Evolutionary conservation across 2,113 vertebrate species (phyloP).

Genomic region (Malurus elegans): DNA sequence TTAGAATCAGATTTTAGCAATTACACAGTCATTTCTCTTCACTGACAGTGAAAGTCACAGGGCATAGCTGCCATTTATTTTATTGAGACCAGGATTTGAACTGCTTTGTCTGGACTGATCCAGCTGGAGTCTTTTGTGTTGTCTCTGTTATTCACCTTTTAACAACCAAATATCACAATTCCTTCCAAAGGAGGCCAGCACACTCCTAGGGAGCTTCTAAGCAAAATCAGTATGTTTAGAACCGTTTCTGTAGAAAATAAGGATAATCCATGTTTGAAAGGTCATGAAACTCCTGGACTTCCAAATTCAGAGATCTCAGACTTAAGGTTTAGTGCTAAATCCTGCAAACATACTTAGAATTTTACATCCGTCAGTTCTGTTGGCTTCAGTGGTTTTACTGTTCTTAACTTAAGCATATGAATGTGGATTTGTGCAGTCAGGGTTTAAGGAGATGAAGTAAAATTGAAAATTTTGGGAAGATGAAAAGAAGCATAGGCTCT

Average conservation of each 20-base stretch:
- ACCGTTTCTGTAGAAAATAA: neutral
- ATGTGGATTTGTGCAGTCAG: neutral
- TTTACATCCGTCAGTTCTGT: neutral
- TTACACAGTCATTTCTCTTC: constrained; percentile 11
- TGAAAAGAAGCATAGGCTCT: neutral
- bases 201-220: neutral
- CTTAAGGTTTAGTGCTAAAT: neutral
- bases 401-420: neutral
- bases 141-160: neutral
- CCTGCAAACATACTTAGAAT: neutral
- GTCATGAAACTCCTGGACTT: neutral
- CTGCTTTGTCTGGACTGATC: neutral
- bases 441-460: neutral
- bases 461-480: neutral
- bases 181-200: neutral
- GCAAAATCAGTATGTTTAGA: neutral
- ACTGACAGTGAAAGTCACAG: constrained; percentile 24
- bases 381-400: neutral
- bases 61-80: constrained; percentile 17
- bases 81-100: constrained; percentile 1
- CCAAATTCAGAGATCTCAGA: constrained; percentile 15
- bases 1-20: neutral
- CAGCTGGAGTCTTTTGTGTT: neutral
- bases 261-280: constrained; percentile 7
- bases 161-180: neutral